phyloP scores from a whole-genome alignment of 2,113 vertebrate species.

The Lycaon pictus region DNA sequence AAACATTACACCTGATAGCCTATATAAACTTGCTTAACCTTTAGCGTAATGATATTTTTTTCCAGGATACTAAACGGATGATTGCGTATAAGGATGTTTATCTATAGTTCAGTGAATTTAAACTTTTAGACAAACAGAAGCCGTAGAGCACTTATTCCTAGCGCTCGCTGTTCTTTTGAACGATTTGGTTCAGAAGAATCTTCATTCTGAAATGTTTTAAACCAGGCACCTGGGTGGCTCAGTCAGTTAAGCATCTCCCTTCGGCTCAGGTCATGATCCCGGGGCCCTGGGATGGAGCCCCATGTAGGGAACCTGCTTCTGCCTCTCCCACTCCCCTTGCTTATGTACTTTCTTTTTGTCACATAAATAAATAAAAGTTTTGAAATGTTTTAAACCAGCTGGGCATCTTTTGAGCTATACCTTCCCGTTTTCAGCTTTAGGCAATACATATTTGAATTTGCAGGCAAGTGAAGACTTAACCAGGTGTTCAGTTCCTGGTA shows the following conservation, averaged over 20 bases:
- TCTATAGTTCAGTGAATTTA: conserved; percentile 51
- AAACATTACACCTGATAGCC: conserved; percentile 68
- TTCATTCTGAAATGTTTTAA: conserved; percentile 59
- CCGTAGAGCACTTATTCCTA: background rate
- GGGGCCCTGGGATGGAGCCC: too few relatives aligned
- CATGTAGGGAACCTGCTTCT: too few relatives aligned
- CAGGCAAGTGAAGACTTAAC: conserved; percentile 30
- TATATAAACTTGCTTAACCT: conserved; percentile 77
- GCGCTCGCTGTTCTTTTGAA: background rate
- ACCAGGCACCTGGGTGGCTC: background rate
- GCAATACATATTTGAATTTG: background rate
- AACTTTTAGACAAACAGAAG: conserved; percentile 53
- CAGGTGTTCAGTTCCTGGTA: background rate
- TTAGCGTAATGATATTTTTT: conserved; percentile 70
- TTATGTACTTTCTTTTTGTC: too few relatives aligned
- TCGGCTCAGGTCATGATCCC: too few relatives aligned
- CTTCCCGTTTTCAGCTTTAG: background rate
- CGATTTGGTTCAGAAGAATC: background rate
- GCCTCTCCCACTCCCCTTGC: too few relatives aligned
- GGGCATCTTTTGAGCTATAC: conserved; percentile 4
- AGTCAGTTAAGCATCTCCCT: too few relatives aligned
- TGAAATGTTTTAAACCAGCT: conserved; percentile 42
- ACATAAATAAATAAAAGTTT: background rate
- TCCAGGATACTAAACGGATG: conserved; percentile 77
- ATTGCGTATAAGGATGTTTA: conserved; percentile 68